Base-by-base conservation (phyloP, 2,797 vertebrate species). In the Okamejei kenojei region DNA sequence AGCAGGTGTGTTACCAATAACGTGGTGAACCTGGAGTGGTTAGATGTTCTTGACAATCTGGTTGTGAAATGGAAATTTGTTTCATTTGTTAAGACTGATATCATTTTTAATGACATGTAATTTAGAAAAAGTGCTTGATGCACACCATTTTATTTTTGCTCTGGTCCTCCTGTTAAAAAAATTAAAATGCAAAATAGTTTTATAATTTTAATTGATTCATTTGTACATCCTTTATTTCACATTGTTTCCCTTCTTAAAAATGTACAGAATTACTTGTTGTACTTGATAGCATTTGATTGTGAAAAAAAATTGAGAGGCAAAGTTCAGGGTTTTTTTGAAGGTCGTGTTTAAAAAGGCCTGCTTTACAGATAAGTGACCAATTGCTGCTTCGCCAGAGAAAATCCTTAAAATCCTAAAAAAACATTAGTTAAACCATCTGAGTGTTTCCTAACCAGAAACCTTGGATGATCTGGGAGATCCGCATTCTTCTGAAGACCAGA, bases 311-410 rank as follows among this genome's bases (percentile, higher is more conserved):
- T n/a, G 19, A 71, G 19, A 45, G 26, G 61, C 35, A 90, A 73
- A 73, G 32, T 68, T 90, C 88, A 90, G 73, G 32, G 32, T 63
- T 90, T 90, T 7, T 19, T 71, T n/a, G 71, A 90, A 38, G 88
- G 9, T 26, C 63, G 17, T 71, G 32, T 71, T 35, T 10, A 71
- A 90, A 68, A 38, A 45, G 45, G 65, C 23, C 1, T 73, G 65
- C 8, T 73, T 90, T 68, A 90, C 54, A 90, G 19, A 71, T 90
- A 90, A n/a, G 26, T 29, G 45, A 61, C 10, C 29, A 84, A 84
- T 13, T 84, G 58, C 13, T 63, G 7, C 15, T n/a, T n/a, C n/a
- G 82, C n/a, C 29, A 65, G 1, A 1, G 82, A n/a, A 61, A 63
- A 86, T 13, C 68, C 68, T 71, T n/a, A n/a, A n/a, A n/a, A n/a